Percentiles rank a stretch among this genome's conserved stretches.
phyloP scores from a whole-genome alignment of 2,797 vertebrate genomes.

The Rhynchotus rufescens region DNA sequence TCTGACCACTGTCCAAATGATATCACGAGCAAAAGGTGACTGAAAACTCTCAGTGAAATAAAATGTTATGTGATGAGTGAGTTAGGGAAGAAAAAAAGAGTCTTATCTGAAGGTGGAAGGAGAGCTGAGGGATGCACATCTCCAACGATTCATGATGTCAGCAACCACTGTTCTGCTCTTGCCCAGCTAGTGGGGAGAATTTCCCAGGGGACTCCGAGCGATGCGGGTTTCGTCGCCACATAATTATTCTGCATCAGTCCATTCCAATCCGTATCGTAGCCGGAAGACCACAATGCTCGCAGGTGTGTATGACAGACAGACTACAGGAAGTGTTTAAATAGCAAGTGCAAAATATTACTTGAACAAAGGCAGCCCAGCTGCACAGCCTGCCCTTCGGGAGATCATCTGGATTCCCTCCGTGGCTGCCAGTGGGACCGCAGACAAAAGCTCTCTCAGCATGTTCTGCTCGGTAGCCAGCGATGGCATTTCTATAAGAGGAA shows the following conservation, averaged over 20 bases:
- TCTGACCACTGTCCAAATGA: background rate
- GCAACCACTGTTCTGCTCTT: background rate
- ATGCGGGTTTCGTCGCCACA: background rate
- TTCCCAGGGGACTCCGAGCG: background rate
- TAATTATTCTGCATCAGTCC: background rate
- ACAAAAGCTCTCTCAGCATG: slow-evolving; percentile 59
- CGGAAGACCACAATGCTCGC: background rate
- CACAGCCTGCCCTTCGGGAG: slow-evolving; percentile 45
- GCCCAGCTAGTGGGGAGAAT: background rate
- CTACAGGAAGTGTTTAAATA: background rate
- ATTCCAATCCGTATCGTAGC: background rate
- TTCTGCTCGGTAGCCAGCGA: slow-evolving; percentile 14
- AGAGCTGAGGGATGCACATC: background rate
- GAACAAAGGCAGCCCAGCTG: slow-evolving; percentile 52
- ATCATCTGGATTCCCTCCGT: slow-evolving; percentile 62
- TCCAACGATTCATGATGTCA: background rate
- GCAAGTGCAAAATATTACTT: slow-evolving; percentile 1
- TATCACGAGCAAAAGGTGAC: background rate
- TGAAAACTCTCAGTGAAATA: background rate
- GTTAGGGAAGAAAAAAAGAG: no score
- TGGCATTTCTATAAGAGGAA: slow-evolving; percentile 52
- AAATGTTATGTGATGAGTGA: background rate
- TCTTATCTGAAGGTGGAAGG: background rate
- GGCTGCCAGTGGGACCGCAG: background rate
- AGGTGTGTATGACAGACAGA: slow-evolving; percentile 8